Evolutionary conservation across 2,797 vertebrate genomes (phyloP).

Genomic region (Erithacus rubecula): DNA sequence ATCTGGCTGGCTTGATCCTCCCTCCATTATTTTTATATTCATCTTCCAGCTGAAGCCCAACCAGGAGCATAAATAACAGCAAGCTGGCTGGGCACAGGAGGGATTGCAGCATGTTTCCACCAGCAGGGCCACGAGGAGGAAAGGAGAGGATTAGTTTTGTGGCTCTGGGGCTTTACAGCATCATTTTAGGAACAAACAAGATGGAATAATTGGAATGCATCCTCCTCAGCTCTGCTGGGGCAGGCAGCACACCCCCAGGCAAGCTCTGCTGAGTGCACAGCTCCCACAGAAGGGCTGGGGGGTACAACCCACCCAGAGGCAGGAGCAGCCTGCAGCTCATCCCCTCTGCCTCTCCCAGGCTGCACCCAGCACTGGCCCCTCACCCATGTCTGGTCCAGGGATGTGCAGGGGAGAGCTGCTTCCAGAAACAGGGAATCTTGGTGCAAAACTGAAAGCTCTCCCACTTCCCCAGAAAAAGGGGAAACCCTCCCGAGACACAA

Average conservation of each 20-base stretch:
- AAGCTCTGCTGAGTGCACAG: neutral
- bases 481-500: neutral
- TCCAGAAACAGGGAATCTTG: neutral
- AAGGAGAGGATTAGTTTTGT: constrained; percentile 13
- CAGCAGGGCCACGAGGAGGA: constrained; percentile 26
- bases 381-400: rapidly evolving
- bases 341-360: neutral
- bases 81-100: neutral
- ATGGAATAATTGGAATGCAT: neutral
- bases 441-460: neutral
- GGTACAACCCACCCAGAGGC: neutral
- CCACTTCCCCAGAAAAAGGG: neutral
- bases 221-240: neutral
- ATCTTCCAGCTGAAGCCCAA: constrained; percentile 40
- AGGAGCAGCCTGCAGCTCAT: neutral
- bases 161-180: neutral
- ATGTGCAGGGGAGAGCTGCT: rapidly evolving
- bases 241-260: neutral
- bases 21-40: neutral
- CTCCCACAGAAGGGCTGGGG: neutral
- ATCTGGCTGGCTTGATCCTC: neutral
- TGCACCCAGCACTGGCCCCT: neutral
- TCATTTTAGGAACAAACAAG: neutral
- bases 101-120: constrained; percentile 60
- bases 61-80: constrained; percentile 34